Conservation (phyloP, 2,888 invertebrate species). For the Sepioteuthis lessoniana region DNA sequence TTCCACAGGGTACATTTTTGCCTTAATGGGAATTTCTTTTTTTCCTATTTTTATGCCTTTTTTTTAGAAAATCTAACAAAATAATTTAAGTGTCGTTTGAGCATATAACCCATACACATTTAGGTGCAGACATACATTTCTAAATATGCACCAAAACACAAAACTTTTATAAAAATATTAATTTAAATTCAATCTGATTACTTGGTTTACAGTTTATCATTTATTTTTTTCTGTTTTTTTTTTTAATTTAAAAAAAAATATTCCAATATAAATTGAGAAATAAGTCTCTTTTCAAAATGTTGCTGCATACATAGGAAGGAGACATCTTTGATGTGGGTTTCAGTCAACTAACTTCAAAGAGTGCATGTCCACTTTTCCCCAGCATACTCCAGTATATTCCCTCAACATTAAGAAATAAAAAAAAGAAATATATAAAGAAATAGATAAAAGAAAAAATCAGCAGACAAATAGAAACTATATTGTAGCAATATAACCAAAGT, state of each 20-base stretch:
- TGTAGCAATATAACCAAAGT: neutral
- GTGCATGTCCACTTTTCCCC: neutral
- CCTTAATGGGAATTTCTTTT: no score
- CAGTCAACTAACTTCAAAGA: neutral
- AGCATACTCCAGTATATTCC: neutral
- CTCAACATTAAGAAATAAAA: neutral
- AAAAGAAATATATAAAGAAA: no score
- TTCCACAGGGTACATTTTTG: no score
- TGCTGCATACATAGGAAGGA: neutral
- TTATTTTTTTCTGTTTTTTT: no score
- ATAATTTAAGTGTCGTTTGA: no score
- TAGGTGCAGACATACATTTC: neutral
- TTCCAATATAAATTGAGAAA: neutral
- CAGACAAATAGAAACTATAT: neutral
- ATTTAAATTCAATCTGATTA: conserved; percentile 24
- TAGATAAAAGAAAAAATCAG: no score
- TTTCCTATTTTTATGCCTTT: no score
- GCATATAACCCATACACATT: neutral
- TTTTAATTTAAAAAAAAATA: neutral
- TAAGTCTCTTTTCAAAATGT: neutral
- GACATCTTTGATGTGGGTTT: neutral
- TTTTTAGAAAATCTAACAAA: no score
- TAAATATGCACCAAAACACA: neutral
- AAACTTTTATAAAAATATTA: neutral
- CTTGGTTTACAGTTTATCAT: neutral